These are phyloP conservation scores for Triplophysa yarkandensis DNA, from an alignment of 2,797 vertebrate species.

Conservation along the genomic window DNA sequence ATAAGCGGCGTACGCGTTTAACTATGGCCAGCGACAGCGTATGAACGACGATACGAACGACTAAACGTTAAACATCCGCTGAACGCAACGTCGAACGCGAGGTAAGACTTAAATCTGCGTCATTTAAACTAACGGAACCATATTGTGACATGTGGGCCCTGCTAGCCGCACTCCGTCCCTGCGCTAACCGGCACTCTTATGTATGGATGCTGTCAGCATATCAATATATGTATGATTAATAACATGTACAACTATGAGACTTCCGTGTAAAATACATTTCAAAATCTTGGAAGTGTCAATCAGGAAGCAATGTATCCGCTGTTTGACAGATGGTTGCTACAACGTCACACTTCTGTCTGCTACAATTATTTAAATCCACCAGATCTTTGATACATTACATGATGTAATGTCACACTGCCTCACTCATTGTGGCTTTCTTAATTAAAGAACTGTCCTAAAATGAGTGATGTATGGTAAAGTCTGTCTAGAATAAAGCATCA, in stretches of 20 bases:
- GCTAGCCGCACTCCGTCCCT: background rate
- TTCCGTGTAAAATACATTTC: too few relatives aligned
- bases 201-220: slow-evolving; percentile 10
- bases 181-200: slow-evolving; percentile 6
- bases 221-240: background rate
- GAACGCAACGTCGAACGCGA: slow-evolving; percentile 55
- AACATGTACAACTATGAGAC: too few relatives aligned
- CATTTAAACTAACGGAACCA: slow-evolving; percentile 3
- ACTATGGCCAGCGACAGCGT: slow-evolving; percentile 28
- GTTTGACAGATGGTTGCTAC: slow-evolving; percentile 34
- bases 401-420: background rate
- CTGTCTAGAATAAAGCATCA: background rate
- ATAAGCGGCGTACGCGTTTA: slow-evolving; percentile 28
- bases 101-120: background rate
- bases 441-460: too few relatives aligned
- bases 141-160: slow-evolving; percentile 17
- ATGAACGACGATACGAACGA: slow-evolving; percentile 54
- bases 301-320: slow-evolving; percentile 33
- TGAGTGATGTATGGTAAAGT: background rate
- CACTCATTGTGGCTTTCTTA: background rate
- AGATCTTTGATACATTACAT: background rate
- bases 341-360: background rate
- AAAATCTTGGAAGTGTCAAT: too few relatives aligned
- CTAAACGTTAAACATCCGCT: slow-evolving; percentile 61
- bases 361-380: background rate